These are phyloP conservation scores for Drosophila fulvimacula DNA, from an alignment of 2,888 invertebrate species.

Conservation along the genomic window DNA sequence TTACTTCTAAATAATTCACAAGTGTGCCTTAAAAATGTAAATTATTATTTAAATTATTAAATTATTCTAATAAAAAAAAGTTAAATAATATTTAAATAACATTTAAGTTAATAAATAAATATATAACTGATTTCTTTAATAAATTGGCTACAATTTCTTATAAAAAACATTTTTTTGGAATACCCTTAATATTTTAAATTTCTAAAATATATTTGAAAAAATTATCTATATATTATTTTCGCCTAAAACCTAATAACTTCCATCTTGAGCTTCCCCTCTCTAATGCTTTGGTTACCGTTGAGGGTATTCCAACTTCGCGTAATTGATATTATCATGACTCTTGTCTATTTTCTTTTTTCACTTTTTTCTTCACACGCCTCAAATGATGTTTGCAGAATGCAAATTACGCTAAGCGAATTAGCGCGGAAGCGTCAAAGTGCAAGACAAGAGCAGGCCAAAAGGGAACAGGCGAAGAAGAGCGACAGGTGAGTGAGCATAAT, in stretches of 20 bases:
- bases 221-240: background rate
- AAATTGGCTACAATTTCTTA: background rate
- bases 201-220: background rate
- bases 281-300: no score
- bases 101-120: background rate
- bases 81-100: background rate
- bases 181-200: background rate
- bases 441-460: conserved; percentile 32
- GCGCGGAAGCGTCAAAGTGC: conserved; percentile 71
- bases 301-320: conserved; percentile 19
- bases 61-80: no score
- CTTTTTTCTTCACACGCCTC: conserved; percentile 57
- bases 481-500: conserved; percentile 29
- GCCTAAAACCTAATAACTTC: background rate
- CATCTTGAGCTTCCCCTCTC: background rate
- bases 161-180: background rate
- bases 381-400: conserved; percentile 70
- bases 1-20: no score
- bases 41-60: no score
- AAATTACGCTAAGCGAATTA: conserved; percentile 75
- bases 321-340: conserved; percentile 12
- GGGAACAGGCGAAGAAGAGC: background rate
- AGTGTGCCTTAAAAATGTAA: no score
- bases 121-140: no score
- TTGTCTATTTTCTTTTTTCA: conserved; percentile 3